phyloP scores from a whole-genome alignment of 35 echinoderm and acorn worm genomes.

The Diadema setosum region DNA sequence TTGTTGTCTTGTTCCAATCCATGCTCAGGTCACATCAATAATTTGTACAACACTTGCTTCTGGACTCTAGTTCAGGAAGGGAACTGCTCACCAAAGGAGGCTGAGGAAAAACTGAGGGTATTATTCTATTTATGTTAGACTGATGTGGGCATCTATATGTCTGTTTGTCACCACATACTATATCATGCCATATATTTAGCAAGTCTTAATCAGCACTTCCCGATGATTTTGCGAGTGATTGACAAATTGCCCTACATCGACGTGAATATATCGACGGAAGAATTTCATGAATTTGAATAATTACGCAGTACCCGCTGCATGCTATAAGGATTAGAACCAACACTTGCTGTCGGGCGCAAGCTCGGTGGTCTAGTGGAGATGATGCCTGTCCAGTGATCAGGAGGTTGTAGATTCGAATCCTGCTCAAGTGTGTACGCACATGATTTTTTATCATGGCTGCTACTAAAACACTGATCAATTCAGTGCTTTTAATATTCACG shows the following conservation, averaged over 20 bases:
- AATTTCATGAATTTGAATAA: background rate
- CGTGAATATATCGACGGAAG: background rate
- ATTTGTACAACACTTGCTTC: constrained; percentile 93
- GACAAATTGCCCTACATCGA: background rate
- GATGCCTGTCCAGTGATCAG: too few species aligned
- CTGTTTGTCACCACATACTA: background rate
- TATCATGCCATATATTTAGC: background rate
- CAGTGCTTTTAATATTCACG: too few species aligned
- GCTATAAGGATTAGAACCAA: too few species aligned
- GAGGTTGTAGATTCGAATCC: too few species aligned
- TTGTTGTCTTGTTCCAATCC: background rate
- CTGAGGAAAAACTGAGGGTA: constrained; percentile 79
- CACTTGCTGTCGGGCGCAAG: too few species aligned
- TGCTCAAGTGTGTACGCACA: too few species aligned
- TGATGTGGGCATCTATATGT: background rate
- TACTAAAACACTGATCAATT: too few species aligned
- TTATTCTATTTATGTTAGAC: background rate
- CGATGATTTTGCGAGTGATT: background rate
- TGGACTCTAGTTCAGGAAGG: constrained; percentile 70
- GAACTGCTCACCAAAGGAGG: constrained; percentile 50
- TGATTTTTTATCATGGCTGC: too few species aligned
- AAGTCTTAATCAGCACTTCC: background rate
- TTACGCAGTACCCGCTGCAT: too few species aligned
- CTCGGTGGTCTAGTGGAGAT: too few species aligned
- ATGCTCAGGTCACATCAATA: constrained; percentile 91